Evolutionary conservation across 2,888 invertebrate genomes (phyloP), one percentile per base, ranked within the genome.

Genomic region (Sisyra terminalis): DNA sequence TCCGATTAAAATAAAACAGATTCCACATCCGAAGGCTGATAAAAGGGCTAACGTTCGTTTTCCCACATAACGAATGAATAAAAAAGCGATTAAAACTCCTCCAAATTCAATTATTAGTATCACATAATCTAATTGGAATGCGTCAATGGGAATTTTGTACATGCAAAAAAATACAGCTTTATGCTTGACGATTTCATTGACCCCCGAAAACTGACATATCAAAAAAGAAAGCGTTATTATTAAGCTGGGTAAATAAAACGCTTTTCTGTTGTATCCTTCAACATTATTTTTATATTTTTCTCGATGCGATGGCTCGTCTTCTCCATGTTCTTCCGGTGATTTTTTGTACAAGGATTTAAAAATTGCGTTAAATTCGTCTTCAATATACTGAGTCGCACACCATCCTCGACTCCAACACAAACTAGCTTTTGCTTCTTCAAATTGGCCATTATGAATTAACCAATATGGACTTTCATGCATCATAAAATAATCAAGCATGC

Each of bases 381-480:
- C 72, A 1, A 85, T 73, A 14, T 67, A 66, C 3, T 65, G 57
- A 13, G 77, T 61, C 0, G 65, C 64, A 0, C 77, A 76, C 84
- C 85, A 86, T 2, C 86, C 86, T 29, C 86, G 69, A 1, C 86
- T 60, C 84, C 85, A 86, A 50, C 80, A 78, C 11, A 86, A 62
- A 29, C 76, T 71, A 56, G 71, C 67, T 48, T 73, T 71, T 0
- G 85, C 82, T 17, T 82, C 80, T 3, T 69, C 65, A 14, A 70
- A 54, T 9, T 77, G 70, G 45, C 74, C 73, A 53, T 73, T 75
- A 1, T 76, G 70, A 40, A 83, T 71, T 39, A 86, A 62, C 86
- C 86, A 87, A 49, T 80, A 74, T 0, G 86, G 86, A 49, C 82
- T 83, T 59, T 87, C 86, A 0, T 86, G 86, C 3, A 87, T 73